Base-by-base conservation (phyloP, 2,113 vertebrate genomes). In the Vireo altiloquus region DNA sequence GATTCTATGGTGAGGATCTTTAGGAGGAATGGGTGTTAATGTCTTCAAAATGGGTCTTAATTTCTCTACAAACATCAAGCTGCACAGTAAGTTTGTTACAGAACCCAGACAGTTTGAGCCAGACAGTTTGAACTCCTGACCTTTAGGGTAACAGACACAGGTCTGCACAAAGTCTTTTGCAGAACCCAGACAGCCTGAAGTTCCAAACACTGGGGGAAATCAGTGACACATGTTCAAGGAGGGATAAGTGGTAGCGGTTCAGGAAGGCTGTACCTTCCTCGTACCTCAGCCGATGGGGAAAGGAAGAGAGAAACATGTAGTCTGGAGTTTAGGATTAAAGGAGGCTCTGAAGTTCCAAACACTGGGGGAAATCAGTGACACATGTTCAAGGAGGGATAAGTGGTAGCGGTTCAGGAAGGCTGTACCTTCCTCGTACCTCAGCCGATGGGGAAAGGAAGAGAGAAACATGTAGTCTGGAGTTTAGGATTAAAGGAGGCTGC, bases 301-400 rank as follows among this genome's bases (percentile, higher is more conserved):
- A 50, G 66, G 66, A 30, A 52, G 47, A 52, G 19, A 13, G 20
- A 19, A 52, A 30, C 20, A 9, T 39, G 44, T 10, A 6, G 19
- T 9, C 3, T 1, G 47, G 27, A 70, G n/a, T 52, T 52, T 17
- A 39, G 20, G 47, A 52, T 52, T 9, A 52, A 70, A 52, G 35
- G 66, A 30, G 66, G 19, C 27, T 39, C n/a, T n/a, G n/a, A n/a
- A n/a, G n/a, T n/a, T n/a, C n/a, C n/a, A n/a, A 64, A 31, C 61
- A 16, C 2, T 33, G 10, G 20, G 24, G 40, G 5, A 33, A 65
- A 65, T 33, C 4, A 3, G 15, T 2, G 0, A 6, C 30, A 65
- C 14, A 5, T 11, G 18, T 40, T 63, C 60, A 15, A 59, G n/a
- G 27, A 8, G 57, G 27, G 1, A 40, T 7, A 63, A 30, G 40